phyloP scores from a whole-genome alignment of 2,888 invertebrate genomes.

The Hydroisotoma schaefferi region DNA sequence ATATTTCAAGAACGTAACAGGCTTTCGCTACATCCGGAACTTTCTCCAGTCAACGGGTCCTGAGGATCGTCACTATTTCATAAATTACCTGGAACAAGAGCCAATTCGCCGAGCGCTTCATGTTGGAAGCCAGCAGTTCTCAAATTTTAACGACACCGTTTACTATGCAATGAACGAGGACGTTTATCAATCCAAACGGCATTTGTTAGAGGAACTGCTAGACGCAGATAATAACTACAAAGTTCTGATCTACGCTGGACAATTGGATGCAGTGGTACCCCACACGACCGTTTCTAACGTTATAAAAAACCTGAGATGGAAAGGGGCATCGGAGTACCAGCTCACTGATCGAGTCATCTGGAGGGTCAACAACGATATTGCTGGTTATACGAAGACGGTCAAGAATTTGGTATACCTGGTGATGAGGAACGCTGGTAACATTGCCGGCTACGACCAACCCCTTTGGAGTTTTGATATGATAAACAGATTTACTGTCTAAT shows the following conservation, averaged over 20 bases:
- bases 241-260: constrained; percentile 37
- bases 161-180: constrained; percentile 42
- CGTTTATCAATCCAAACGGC: constrained; percentile 35
- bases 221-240: constrained; percentile 41
- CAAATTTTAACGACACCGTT: constrained; percentile 40
- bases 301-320: constrained; percentile 37
- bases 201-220: constrained; percentile 34
- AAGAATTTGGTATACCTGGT: constrained; percentile 38
- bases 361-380: constrained; percentile 39
- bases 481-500: constrained; percentile 39
- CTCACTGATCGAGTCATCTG: constrained; percentile 39
- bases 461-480: constrained; percentile 43
- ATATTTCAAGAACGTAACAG: constrained; percentile 69
- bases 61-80: constrained; percentile 49
- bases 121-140: constrained; percentile 37
- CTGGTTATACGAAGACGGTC: constrained; percentile 39
- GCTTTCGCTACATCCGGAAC: constrained; percentile 72
- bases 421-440: constrained; percentile 39
- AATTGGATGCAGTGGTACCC: constrained; percentile 35
- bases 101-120: constrained; percentile 38
- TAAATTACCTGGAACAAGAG: constrained; percentile 38
- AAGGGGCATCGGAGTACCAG: constrained; percentile 31
- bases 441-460: constrained; percentile 39
- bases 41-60: constrained; percentile 63
- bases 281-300: constrained; percentile 36